Evolutionary conservation across 1,140 invertebrate genomes (phyloP).

Genomic region (Rhysida immarginata): DNA sequence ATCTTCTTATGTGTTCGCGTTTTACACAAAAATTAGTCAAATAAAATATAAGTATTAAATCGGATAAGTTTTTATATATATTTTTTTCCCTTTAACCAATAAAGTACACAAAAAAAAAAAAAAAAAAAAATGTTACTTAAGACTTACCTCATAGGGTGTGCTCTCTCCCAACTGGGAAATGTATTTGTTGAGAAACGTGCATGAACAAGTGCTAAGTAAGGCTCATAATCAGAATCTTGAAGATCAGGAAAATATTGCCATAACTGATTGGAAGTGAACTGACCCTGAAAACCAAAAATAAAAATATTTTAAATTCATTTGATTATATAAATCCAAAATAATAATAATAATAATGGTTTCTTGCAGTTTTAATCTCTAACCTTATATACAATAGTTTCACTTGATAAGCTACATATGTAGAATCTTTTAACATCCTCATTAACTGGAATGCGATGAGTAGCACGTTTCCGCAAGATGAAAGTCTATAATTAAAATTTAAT

Average conservation of each 20-base stretch:
- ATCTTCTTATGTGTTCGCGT: too few species aligned
- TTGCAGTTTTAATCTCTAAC: constrained; percentile 20
- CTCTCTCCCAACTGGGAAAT: constrained; percentile 96
- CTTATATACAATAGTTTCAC: constrained; percentile 87
- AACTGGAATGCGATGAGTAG: constrained; percentile 70
- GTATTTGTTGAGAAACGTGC: constrained; percentile 97
- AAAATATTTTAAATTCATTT: neutral
- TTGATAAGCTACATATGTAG: constrained; percentile 90
- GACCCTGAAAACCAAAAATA: constrained; percentile 40
- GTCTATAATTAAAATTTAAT: constrained; percentile 38
- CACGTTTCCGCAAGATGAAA: constrained; percentile 80
- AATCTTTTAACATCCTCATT: constrained; percentile 57
- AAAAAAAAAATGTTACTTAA: neutral
- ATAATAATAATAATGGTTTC: neutral
- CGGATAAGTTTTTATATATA: too few species aligned
- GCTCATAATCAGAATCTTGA: constrained; percentile 64
- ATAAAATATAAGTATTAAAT: too few species aligned
- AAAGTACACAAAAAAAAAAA: too few species aligned
- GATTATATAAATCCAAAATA: constrained; percentile 2
- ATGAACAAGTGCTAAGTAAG: constrained; percentile 89
- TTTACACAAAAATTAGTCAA: too few species aligned
- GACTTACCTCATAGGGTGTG: constrained; percentile 83
- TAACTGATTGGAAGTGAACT: constrained; percentile 87
- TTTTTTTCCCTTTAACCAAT: too few species aligned
- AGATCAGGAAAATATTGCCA: constrained; percentile 70